Conservation (phyloP, 2,797 vertebrate species). For the Pseudochromis fuscus region DNA sequence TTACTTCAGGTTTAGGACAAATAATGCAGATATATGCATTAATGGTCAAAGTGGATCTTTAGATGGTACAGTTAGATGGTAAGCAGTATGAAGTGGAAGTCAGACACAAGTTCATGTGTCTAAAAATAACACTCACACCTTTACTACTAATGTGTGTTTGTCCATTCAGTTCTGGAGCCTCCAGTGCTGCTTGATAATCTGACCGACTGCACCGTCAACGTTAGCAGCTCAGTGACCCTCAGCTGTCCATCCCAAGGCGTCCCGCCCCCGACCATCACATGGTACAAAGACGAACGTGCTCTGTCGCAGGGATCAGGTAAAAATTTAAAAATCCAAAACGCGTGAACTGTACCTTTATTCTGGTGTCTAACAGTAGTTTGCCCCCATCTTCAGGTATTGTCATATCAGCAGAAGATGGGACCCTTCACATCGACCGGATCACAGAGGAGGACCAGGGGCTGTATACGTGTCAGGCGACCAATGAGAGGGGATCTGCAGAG, state of each 20-base stretch:
- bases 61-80: too few relatives aligned
- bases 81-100: too few relatives aligned
- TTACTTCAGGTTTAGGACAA: too few relatives aligned
- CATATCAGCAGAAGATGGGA: constrained; percentile 88
- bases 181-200: constrained; percentile 89
- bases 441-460: constrained; percentile 92
- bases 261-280: constrained; percentile 89
- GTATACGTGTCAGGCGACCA: constrained; percentile 92
- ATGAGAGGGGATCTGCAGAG: constrained; percentile 89
- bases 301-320: constrained; percentile 92
- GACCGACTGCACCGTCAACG: constrained; percentile 87
- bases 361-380: constrained; percentile 6
- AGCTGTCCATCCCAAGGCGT: constrained; percentile 87
- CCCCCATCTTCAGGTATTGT: constrained; percentile 87
- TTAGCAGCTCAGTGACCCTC: constrained; percentile 90
- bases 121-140: not conserved
- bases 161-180: constrained; percentile 88
- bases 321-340: constrained; percentile 7
- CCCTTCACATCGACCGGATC: constrained; percentile 92
- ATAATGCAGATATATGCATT: too few relatives aligned
- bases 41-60: too few relatives aligned
- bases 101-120: too few relatives aligned
- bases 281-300: constrained; percentile 92
- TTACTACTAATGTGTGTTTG: constrained; percentile 10
- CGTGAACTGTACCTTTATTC: not conserved